Conservation (phyloP, 2,888 invertebrate genomes). For the Dasypogon diadema region DNA sequence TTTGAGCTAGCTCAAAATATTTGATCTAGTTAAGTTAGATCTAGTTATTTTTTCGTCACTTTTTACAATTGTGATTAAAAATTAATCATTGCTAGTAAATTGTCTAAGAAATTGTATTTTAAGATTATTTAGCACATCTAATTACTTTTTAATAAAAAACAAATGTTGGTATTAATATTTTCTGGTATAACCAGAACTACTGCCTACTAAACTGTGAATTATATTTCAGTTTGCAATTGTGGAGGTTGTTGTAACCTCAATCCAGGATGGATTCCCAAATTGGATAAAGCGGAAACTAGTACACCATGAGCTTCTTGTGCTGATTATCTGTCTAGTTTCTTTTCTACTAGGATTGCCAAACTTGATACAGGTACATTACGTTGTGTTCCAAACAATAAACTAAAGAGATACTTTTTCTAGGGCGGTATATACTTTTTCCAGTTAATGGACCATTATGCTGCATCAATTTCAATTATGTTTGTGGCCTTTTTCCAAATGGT, state of each 20-base stretch:
- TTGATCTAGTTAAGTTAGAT: too few relatives aligned
- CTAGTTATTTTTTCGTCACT: too few relatives aligned
- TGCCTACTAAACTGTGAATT: too few relatives aligned
- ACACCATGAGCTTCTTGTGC: constrained; percentile 87
- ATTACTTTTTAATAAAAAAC: too few relatives aligned
- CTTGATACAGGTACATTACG: constrained; percentile 84
- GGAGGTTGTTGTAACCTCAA: constrained; percentile 93
- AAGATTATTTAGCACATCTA: too few relatives aligned
- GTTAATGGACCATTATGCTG: constrained; percentile 93
- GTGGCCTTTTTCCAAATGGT: constrained; percentile 94
- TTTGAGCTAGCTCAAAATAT: too few relatives aligned
- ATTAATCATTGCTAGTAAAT: too few relatives aligned
- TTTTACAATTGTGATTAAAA: too few relatives aligned
- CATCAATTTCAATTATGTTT: constrained; percentile 90
- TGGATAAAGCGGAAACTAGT: constrained; percentile 86
- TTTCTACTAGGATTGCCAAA: constrained; percentile 89
- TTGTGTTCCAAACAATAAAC: too few relatives aligned
- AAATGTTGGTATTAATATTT: too few relatives aligned
- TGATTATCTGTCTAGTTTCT: constrained; percentile 85
- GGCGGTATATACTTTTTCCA: constrained; percentile 94
- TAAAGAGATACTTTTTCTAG: constrained; percentile 68
- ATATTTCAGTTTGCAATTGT: constrained; percentile 88
- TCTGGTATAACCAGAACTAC: too few relatives aligned
- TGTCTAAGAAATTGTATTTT: too few relatives aligned
- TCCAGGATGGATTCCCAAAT: constrained; percentile 92